Base-by-base conservation (phyloP, 2,797 vertebrate genomes). In the Octomys mimax region DNA sequence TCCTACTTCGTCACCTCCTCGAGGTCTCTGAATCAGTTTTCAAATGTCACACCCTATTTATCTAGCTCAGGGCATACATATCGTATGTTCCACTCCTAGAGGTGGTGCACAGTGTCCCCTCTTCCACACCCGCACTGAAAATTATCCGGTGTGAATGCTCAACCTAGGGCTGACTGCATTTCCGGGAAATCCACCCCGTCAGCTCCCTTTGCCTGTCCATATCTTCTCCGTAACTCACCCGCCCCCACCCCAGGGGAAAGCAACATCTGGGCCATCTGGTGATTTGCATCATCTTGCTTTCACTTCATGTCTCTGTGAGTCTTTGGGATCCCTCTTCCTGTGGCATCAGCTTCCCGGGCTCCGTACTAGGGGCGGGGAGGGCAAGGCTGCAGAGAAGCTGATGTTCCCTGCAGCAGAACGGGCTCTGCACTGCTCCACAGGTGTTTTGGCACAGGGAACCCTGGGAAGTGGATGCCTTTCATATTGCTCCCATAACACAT, bases 1-100 rank as follows among this genome's bases (percentile, higher is more conserved):
- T 93, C 49, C 68, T 73, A 21, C 13, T 3, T 11, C 16, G 4
- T 39, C 10, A 1, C 36, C 49, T 36, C 39, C 64, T 66, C 49
- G 36, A 39, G 2, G 61, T 89, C 61, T 91, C 28, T 42, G 46
- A 82, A 33, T 16, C 39, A 3, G 71, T 8, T 57, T 42, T 52
- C 61, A 57, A 42, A 14, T 2, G 1, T 28, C 10, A 6, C 4
- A 36, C 1, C 26, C 9, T 42, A 28, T 88, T 79, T 61, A 28
- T 4, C 1, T 64, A 36, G 28, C 19, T n/a, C 9, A 42, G 22
- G 11, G 2, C 9, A 0, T 31, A 33, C 0, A 4, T 42, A 42
- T 42, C 39, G 5, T 42, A 42, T 42, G 42, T 42, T 42, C 42
- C 42, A 42, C 46, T 82, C 61, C 49, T 26, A n/a, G 49, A 42